phyloP scores from a whole-genome alignment of 2,888 invertebrate genomes.

The Chrysina gloriosa region DNA sequence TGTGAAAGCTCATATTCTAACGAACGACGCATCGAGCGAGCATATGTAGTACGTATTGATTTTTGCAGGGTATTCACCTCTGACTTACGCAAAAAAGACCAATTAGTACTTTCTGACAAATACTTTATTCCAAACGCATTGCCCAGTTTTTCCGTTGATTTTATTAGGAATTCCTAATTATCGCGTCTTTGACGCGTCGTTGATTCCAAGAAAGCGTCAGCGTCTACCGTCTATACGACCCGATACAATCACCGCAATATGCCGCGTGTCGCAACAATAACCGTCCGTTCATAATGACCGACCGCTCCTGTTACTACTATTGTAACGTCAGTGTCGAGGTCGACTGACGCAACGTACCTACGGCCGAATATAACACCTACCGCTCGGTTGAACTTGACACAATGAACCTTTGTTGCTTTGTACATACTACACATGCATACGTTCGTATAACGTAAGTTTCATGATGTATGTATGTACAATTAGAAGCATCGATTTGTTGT shows the following conservation, averaged over 20 bases:
- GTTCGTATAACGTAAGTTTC: neutral
- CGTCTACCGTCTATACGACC: neutral
- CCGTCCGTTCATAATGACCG: slow-evolving; percentile 1
- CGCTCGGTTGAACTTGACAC: neutral
- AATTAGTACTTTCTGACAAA: too few relatives aligned
- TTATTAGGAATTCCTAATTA: too few relatives aligned
- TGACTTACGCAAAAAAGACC: too few relatives aligned
- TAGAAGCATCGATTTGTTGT: neutral
- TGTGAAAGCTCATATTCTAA: too few relatives aligned
- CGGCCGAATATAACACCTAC: neutral
- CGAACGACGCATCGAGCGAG: too few relatives aligned
- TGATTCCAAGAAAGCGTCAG: neutral
- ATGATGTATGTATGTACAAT: neutral
- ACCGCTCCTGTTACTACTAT: neutral
- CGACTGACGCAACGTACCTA: too few relatives aligned
- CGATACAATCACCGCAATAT: neutral
- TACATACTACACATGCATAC: neutral
- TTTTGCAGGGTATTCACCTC: too few relatives aligned
- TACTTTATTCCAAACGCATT: too few relatives aligned
- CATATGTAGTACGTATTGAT: too few relatives aligned
- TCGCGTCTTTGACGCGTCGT: too few relatives aligned
- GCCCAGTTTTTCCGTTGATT: too few relatives aligned
- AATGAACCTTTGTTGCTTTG: neutral
- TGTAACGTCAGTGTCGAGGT: neutral
- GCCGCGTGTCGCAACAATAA: neutral